Base-by-base conservation (phyloP, 2,888 invertebrate genomes). In the Drosophila austrosaltans region DNA sequence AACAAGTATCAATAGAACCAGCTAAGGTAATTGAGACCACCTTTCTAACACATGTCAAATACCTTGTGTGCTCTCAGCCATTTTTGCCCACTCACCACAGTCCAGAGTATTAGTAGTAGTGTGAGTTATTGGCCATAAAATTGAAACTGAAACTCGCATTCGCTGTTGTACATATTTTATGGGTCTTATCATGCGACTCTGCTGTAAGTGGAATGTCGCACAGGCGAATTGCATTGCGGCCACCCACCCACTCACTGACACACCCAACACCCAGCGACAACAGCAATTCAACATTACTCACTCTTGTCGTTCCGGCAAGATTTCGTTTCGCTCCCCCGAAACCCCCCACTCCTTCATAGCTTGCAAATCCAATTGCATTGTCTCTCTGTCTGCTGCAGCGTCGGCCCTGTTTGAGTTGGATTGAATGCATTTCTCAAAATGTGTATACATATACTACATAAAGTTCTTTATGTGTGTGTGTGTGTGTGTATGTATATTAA, bases 141-240 rank as follows among this genome's bases (percentile, higher is more conserved):
- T 66, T 54, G 54, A 66, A 62, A 58, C 60, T 54, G 64, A 61
- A 66, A 66, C 72, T 54, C 53, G 54, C 64, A 62, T 57, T 66
- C 53, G 53, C 57, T 16, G 28, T 54, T 54, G 48, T 59, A 56
- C 70, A 56, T 65, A 28, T 63, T 72, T 66, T 72, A 72, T 72
- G 72, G 66, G 72, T 54, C 72, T 72, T 72, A 72, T 72, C 72
- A 72, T 62, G 72, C 72, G 72, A 8, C 59, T 66, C 62, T 56
- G 44, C 54, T 53, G 54, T 59, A 59, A 66, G 59, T 66, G 72
- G 72, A 72, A 72, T 72, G 72, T 72, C 72, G 66, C 72, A 63
- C 72, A 66, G 62, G 62, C 72, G 48, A 72, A 59, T 69, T 66
- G 66, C 61, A 66, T 69, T 57, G 57, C 44, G 59, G n/a, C 36